Percentiles rank a stretch among this genome's conserved stretches.
phyloP scores from a whole-genome alignment of 2,888 invertebrate species.

The Gibbula magus region DNA sequence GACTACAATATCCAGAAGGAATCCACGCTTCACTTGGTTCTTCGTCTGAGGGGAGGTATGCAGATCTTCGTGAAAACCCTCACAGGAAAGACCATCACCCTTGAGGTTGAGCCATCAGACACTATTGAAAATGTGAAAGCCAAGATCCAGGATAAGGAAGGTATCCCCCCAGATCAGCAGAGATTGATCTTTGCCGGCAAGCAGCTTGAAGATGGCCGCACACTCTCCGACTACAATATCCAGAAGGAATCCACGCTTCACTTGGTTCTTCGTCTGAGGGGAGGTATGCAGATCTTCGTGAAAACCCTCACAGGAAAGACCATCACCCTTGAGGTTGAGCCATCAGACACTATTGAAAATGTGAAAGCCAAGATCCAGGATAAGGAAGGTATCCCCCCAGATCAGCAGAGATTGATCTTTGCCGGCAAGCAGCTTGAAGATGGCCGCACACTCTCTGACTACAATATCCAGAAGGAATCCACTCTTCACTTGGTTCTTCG shows the following conservation, averaged over 20 bases:
- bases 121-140: conserved; percentile 94
- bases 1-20: conserved; percentile 97
- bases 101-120: conserved; percentile 85
- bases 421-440: conserved; percentile 97
- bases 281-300: conserved; percentile 82
- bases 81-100: conserved; percentile 72
- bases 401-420: conserved; percentile 92
- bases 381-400: conserved; percentile 80
- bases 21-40: conserved; percentile 91
- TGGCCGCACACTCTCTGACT: conserved; percentile 92
- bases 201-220: conserved; percentile 94
- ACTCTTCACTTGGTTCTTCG: conserved; percentile 92
- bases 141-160: conserved; percentile 78
- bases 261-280: conserved; percentile 88
- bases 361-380: conserved; percentile 82
- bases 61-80: conserved; percentile 83
- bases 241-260: conserved; percentile 96
- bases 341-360: conserved; percentile 95
- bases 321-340: conserved; percentile 79
- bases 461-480: conserved; percentile 96
- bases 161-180: conserved; percentile 82
- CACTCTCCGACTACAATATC: conserved; percentile 93
- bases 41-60: conserved; percentile 86
- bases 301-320: conserved; percentile 73
- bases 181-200: conserved; percentile 95